These are phyloP conservation scores for Enhydra lutris DNA, from an alignment of 2,113 vertebrate genomes.

Conservation along the genomic window DNA sequence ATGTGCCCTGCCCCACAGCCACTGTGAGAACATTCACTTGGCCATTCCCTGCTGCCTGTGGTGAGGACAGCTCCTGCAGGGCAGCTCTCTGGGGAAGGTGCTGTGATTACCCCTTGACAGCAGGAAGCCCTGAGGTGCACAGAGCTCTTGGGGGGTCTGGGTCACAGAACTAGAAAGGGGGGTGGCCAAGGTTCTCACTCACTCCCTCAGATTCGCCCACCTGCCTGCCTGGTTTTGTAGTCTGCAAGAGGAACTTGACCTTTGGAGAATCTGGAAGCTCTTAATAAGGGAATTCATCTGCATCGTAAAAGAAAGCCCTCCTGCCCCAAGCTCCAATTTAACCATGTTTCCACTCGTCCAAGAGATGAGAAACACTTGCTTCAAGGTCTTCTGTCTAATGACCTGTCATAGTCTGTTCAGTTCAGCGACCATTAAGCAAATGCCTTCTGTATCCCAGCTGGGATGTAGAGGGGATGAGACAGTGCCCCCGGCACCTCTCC, in stretches of 20 bases:
- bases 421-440: background rate
- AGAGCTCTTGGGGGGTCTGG: no score
- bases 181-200: background rate
- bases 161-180: background rate
- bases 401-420: background rate
- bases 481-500: background rate
- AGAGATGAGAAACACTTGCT: background rate
- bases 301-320: background rate
- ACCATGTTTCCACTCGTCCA: background rate
- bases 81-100: background rate
- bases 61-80: background rate
- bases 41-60: no score
- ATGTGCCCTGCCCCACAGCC: background rate
- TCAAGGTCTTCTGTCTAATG: background rate
- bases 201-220: background rate
- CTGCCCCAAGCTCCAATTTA: background rate
- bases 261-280: background rate
- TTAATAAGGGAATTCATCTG: background rate
- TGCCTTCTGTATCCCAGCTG: background rate
- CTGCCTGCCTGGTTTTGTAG: background rate
- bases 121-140: background rate
- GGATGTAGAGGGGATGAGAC: no score
- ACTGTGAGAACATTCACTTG: background rate
- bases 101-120: background rate
- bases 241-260: background rate